Evolutionary conservation across 1,140 invertebrate genomes (phyloP).

Genomic region (Maniola jurtina): DNA sequence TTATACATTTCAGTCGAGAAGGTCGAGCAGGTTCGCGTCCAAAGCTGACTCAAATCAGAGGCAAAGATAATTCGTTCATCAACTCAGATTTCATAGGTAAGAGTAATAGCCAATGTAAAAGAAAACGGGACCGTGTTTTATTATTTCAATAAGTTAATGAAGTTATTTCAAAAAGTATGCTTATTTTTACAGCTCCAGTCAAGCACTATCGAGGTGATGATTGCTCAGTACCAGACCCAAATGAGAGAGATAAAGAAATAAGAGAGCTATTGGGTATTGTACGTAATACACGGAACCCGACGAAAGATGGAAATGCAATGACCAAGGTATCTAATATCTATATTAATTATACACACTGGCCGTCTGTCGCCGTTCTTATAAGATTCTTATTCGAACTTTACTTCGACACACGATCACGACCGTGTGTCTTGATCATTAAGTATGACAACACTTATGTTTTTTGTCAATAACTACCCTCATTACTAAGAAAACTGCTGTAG

Average conservation of each 20-base stretch:
- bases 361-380: too few species aligned
- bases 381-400: too few species aligned
- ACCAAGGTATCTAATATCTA: background rate
- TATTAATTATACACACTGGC: too few species aligned
- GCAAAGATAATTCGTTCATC: background rate
- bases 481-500: too few species aligned
- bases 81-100: slow-evolving; percentile 2
- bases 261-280: slow-evolving; percentile 55
- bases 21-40: slow-evolving; percentile 1
- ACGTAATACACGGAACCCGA: background rate
- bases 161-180: background rate
- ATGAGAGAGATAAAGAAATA: slow-evolving; percentile 60
- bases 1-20: slow-evolving; percentile 33
- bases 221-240: slow-evolving; percentile 49
- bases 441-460: too few species aligned
- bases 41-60: background rate
- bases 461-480: too few species aligned
- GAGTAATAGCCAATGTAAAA: background rate
- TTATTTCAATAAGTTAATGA: too few species aligned
- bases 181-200: slow-evolving; percentile 32
- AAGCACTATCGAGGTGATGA: slow-evolving; percentile 61
- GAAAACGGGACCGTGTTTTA: background rate
- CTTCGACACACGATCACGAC: too few species aligned
- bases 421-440: too few species aligned
- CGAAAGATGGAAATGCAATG: background rate